Conservation (phyloP, 1,140 invertebrate genomes). For the Rhopalosiphum maidis region DNA sequence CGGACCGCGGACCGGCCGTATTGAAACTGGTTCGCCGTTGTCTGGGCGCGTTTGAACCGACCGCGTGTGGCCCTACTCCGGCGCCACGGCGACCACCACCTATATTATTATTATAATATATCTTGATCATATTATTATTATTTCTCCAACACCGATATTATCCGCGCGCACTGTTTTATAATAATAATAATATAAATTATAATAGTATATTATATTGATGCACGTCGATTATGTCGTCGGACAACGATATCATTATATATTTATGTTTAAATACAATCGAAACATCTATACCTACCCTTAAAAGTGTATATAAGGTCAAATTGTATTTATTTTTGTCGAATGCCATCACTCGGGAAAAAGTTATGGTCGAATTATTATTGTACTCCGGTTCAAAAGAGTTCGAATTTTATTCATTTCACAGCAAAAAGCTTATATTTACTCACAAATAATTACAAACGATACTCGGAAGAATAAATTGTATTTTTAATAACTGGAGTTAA, state of each 20-base stretch:
- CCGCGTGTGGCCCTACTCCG: conserved; percentile 22
- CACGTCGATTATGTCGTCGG: not conserved
- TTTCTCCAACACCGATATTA: not conserved
- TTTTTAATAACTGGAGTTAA: too few relatives aligned
- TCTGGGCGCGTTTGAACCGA: not conserved
- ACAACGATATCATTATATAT: not conserved
- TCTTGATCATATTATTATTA: not conserved
- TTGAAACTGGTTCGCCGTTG: conserved; percentile 45
- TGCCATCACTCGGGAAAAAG: too few relatives aligned
- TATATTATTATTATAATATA: not conserved
- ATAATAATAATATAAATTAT: not conserved
- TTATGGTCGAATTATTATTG: too few relatives aligned
- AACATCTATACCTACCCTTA: too few relatives aligned
- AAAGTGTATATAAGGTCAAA: too few relatives aligned
- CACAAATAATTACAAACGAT: too few relatives aligned
- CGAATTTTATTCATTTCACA: too few relatives aligned
- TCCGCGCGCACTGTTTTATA: not conserved
- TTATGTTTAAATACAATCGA: too few relatives aligned
- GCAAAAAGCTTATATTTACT: too few relatives aligned
- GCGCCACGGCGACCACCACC: not conserved
- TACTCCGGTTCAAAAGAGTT: too few relatives aligned
- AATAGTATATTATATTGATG: not conserved
- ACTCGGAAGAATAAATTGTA: too few relatives aligned
- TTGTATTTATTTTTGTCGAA: too few relatives aligned
- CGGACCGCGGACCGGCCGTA: conserved; percentile 52